Evolutionary conservation across 1,140 invertebrate species (phyloP).

Genomic region (Cataglyphis hispanica): DNA sequence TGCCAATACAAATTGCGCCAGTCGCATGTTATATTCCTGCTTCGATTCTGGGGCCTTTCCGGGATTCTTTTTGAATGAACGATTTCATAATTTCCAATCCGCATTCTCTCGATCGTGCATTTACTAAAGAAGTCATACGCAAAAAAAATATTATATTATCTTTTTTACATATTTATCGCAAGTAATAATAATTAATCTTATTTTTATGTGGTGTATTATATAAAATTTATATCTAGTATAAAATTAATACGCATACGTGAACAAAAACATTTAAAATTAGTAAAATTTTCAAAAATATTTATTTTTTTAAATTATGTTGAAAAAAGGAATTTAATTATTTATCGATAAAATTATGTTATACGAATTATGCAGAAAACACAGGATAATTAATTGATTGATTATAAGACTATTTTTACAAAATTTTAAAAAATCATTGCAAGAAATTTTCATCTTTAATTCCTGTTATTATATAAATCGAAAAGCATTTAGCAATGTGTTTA

Average conservation of each 20-base stretch:
- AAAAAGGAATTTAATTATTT: background rate
- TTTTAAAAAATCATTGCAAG: background rate
- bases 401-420: background rate
- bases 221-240: background rate
- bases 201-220: background rate
- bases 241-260: background rate
- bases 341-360: background rate
- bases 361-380: background rate
- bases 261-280: background rate
- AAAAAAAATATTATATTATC: background rate
- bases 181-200: background rate
- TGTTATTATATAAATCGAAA: background rate
- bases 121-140: background rate
- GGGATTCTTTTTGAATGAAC: background rate
- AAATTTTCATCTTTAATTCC: background rate
- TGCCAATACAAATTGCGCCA: conserved; percentile 83
- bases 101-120: background rate
- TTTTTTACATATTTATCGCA: background rate
- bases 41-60: conserved; percentile 52
- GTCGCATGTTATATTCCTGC: conserved; percentile 1
- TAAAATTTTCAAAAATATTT: background rate
- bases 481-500: background rate
- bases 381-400: background rate
- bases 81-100: background rate
- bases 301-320: background rate